Evolutionary conservation across 2,888 invertebrate genomes (phyloP).

Genomic region (Mechanitis mazaeus): DNA sequence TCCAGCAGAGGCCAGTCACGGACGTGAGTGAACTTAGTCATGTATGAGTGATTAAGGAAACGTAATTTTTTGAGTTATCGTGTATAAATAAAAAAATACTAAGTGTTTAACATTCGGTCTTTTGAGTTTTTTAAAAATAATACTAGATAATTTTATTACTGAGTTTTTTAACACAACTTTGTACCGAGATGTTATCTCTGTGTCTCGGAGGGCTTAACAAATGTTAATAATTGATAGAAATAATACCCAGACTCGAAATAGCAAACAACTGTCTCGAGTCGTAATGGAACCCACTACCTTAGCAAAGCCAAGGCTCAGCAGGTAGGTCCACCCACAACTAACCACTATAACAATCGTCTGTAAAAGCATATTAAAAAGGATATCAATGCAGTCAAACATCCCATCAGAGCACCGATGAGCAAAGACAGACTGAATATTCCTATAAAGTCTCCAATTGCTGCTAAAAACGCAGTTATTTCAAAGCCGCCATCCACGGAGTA

Average conservation of each 20-base stretch:
- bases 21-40: constrained; percentile 96
- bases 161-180: no score
- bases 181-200: no score
- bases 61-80: not conserved
- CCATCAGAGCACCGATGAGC: constrained; percentile 94
- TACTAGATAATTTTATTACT: no score
- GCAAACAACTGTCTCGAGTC: no score
- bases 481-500: constrained; percentile 92
- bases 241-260: no score
- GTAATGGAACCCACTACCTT: no score
- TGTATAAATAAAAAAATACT: not conserved
- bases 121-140: no score
- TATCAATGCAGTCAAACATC: constrained; percentile 95
- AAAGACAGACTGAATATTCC: constrained; percentile 94
- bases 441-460: constrained; percentile 92
- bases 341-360: no score
- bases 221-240: no score
- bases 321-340: no score
- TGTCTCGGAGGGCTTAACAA: no score
- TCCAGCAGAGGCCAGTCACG: constrained; percentile 96
- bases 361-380: constrained; percentile 76
- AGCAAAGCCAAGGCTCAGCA: no score
- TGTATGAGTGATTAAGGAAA: constrained; percentile 69
- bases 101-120: not conserved
- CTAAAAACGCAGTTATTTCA: constrained; percentile 90